These are phyloP conservation scores for Nomada ferruginata DNA, from an alignment of 2,888 invertebrate genomes.

Conservation along the genomic window DNA sequence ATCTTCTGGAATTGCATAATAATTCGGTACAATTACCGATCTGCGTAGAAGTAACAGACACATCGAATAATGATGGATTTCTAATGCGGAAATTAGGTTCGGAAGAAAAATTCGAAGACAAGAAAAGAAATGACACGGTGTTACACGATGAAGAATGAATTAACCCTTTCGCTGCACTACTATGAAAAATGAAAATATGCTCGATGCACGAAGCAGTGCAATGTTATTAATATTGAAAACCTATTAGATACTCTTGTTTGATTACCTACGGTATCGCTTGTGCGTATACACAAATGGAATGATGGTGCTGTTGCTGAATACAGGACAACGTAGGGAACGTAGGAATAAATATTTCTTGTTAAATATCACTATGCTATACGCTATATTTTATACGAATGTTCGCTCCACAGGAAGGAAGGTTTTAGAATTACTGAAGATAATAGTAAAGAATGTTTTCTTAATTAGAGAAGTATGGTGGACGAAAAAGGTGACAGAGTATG, in stretches of 20 bases:
- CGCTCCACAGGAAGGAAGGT: not conserved
- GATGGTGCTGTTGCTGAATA: no score
- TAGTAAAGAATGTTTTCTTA: not conserved
- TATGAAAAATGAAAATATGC: no score
- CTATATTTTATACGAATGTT: not conserved
- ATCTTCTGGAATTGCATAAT: constrained; percentile 47
- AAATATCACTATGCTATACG: no score
- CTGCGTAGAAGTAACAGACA: not conserved
- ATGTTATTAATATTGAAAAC: no score
- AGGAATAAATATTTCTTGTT: not conserved
- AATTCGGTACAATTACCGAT: constrained; percentile 2
- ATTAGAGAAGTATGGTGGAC: not conserved
- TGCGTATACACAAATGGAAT: no score
- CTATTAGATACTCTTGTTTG: no score
- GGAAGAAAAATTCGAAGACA: not conserved
- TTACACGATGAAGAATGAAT: not conserved
- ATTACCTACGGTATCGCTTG: no score
- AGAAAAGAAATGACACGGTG: no score
- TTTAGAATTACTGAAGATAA: not conserved
- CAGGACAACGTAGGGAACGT: no score
- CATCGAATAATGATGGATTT: not conserved
- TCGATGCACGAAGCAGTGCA: no score
- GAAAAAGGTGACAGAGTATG: not conserved
- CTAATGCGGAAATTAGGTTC: not conserved
- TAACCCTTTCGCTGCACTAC: not conserved